phyloP scores from a whole-genome alignment of 2,113 vertebrate genomes.

The Conger conger region DNA sequence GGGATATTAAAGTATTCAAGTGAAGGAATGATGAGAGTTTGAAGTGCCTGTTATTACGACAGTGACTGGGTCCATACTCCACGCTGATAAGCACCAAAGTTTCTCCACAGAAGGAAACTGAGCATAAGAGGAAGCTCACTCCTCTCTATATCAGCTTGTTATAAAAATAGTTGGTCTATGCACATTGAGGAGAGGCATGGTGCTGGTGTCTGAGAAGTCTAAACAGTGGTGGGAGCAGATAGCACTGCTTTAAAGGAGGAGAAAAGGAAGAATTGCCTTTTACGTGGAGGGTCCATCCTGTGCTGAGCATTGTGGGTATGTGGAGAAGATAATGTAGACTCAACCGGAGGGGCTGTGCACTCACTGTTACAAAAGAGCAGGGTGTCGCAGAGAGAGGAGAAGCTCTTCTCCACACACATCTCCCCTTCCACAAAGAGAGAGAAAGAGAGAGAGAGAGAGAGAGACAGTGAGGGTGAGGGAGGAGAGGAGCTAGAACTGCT shows the following conservation, averaged over 20 bases:
- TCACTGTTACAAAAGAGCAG: background rate
- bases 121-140: background rate
- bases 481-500: background rate
- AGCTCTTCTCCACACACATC: background rate
- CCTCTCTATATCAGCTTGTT: background rate
- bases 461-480: background rate
- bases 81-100: background rate
- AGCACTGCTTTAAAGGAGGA: background rate
- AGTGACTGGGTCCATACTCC: background rate
- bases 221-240: conserved; percentile 1
- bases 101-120: background rate
- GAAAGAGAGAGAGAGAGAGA: background rate
- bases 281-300: background rate
- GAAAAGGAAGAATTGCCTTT: background rate
- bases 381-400: background rate
- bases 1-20: background rate
- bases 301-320: background rate
- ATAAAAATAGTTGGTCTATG: background rate
- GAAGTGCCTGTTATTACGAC: background rate
- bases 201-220: background rate
- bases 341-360: background rate
- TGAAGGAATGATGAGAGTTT: background rate
- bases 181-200: background rate
- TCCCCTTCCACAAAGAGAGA: background rate
- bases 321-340: background rate